phyloP scores from a whole-genome alignment of 2,797 vertebrate genomes.

The Hafferia zeledoni region DNA sequence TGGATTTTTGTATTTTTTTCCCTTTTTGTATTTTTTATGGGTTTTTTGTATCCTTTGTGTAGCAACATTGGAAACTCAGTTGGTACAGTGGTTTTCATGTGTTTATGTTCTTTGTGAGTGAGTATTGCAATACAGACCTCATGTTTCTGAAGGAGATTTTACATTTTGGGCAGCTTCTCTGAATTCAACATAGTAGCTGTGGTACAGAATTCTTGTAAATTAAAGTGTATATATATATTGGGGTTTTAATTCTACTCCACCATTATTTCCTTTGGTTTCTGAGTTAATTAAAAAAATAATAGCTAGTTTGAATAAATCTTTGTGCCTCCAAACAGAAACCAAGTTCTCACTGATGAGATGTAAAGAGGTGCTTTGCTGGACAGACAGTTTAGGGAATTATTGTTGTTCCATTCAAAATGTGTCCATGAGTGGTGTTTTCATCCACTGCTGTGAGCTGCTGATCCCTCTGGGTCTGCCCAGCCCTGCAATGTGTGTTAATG shows the following conservation, averaged over 20 bases:
- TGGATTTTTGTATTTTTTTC: rapidly evolving
- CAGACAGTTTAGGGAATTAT: background rate
- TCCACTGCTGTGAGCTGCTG: background rate
- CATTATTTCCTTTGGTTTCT: background rate
- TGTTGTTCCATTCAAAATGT: background rate
- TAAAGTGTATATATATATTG: background rate
- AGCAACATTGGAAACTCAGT: background rate
- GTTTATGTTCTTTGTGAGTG: background rate
- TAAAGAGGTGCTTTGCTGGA: background rate
- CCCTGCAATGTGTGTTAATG: background rate
- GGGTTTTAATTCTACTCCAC: background rate
- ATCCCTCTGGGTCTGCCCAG: background rate
- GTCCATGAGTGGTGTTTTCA: background rate
- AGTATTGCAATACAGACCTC: background rate
- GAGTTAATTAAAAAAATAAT: background rate
- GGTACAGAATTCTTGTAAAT: background rate
- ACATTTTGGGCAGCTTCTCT: background rate
- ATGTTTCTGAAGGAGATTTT: background rate
- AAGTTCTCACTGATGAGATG: background rate
- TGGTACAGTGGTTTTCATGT: background rate
- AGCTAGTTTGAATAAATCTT: background rate
- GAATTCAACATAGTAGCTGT: background rate
- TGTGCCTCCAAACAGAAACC: background rate
- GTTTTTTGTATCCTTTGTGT: background rate
- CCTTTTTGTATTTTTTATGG: rapidly evolving